phyloP scores from a whole-genome alignment of 2,797 vertebrate species.

The Sciurus carolinensis region DNA sequence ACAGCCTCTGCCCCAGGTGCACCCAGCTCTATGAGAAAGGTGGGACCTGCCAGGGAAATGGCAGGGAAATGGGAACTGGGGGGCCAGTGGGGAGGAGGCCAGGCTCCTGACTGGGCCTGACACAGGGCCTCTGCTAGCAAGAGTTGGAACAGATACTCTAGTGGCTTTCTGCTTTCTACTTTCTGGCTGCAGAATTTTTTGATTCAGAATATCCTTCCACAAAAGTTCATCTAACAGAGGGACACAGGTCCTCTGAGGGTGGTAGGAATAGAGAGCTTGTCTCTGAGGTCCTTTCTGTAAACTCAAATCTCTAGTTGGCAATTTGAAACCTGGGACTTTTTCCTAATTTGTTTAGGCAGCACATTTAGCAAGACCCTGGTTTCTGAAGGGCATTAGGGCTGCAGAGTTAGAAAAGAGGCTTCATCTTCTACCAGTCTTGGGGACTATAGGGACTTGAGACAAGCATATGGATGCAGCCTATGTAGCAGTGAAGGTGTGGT shows the following conservation, averaged over 20 bases:
- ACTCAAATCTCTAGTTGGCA: not conserved
- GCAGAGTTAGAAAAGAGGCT: not conserved
- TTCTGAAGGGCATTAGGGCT: not conserved
- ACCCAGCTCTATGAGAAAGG: conserved; percentile 94
- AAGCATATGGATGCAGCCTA: not conserved
- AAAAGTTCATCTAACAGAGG: not conserved
- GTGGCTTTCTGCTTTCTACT: not conserved
- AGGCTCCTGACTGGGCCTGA: not conserved
- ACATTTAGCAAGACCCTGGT: not conserved
- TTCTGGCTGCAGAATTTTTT: not conserved
- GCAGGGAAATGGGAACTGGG: conserved; percentile 15
- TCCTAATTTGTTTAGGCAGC: not conserved
- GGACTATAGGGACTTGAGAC: not conserved
- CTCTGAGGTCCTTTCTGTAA: not conserved
- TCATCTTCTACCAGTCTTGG: not conserved
- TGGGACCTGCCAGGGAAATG: conserved; percentile 83
- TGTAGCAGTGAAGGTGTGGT: not conserved
- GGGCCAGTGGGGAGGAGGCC: not conserved
- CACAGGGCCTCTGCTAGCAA: not conserved
- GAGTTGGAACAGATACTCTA: not conserved
- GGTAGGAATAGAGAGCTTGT: not conserved
- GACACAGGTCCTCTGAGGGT: not conserved
- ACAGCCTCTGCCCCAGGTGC: conserved; percentile 95
- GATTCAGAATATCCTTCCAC: not conserved
- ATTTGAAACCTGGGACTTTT: not conserved